Percentiles rank a stretch among this genome's conserved stretches.
Conservation (phyloP, 2,113 vertebrate species). For the Ariopsis seemanni region DNA sequence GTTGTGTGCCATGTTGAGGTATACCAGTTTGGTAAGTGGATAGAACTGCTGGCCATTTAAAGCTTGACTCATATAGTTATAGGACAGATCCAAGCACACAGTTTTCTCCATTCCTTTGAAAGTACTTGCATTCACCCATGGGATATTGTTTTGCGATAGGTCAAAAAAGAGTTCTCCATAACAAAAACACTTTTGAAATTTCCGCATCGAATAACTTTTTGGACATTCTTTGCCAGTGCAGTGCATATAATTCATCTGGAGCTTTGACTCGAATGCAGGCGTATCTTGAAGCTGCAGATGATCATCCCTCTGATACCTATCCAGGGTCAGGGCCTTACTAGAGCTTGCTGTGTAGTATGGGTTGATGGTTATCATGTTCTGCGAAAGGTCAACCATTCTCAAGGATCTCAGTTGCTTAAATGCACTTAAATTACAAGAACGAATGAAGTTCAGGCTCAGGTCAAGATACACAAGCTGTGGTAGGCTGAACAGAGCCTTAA, state of each 20-base stretch:
- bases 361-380: slow-evolving; percentile 73
- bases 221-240: background rate
- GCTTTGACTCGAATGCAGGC: background rate
- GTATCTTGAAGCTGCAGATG: slow-evolving; percentile 10
- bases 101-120: slow-evolving; percentile 73
- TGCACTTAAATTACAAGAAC: slow-evolving; percentile 53
- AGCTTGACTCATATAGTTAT: slow-evolving; percentile 77
- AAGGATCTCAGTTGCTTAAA: slow-evolving; percentile 63
- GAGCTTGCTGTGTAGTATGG: slow-evolving; percentile 35
- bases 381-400: slow-evolving; percentile 64
- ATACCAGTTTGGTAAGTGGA: slow-evolving; percentile 61
- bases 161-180: slow-evolving; percentile 59
- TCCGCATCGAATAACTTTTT: slow-evolving; percentile 41
- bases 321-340: background rate
- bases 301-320: background rate
- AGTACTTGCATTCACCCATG: slow-evolving; percentile 59
- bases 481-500: slow-evolving; percentile 64
- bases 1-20: slow-evolving; percentile 75
- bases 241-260: background rate
- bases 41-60: slow-evolving; percentile 62
- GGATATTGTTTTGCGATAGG: slow-evolving; percentile 76
- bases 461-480: slow-evolving; percentile 63
- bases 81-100: slow-evolving; percentile 76
- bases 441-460: slow-evolving; percentile 77
- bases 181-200: slow-evolving; percentile 60